phyloP scores from a whole-genome alignment of 2,113 vertebrate species.

The Scophthalmus maximus region DNA sequence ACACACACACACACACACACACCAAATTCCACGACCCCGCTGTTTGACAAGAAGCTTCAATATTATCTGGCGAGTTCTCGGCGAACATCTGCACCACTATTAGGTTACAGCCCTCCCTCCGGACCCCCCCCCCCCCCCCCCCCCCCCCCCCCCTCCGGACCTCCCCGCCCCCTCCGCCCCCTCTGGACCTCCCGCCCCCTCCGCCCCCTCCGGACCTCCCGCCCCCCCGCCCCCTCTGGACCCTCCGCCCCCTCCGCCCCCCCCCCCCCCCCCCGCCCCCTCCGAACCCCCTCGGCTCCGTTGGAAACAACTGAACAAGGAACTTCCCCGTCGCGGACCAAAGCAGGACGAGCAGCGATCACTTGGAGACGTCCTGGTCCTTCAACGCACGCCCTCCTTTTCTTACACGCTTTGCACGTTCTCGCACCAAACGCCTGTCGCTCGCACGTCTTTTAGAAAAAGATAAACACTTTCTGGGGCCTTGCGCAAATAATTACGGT shows the following conservation, averaged over 20 bases:
- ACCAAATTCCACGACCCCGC: conserved; percentile 50
- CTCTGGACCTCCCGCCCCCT: no score
- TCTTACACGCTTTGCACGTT: conserved; percentile 34
- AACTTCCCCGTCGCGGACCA: conserved; percentile 34
- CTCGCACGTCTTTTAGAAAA: conserved; percentile 77
- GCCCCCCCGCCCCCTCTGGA: no score
- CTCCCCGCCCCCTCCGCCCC: conserved; percentile 51
- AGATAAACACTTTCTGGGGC: conserved; percentile 72
- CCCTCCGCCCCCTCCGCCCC: no score
- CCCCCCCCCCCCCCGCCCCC: conserved; percentile 56
- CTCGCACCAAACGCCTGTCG: conserved; percentile 60
- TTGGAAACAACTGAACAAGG: conserved; percentile 80
- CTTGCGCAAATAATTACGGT: conserved; percentile 78
- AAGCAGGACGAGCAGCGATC: conserved; percentile 10
- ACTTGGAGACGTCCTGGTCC: conserved; percentile 61
- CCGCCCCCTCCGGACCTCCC: conserved; percentile 17
- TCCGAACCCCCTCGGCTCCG: conserved; percentile 55
- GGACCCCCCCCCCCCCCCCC: conserved; percentile 37
- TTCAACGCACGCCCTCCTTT: conserved; percentile 2
- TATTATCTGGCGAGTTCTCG: conserved; percentile 80
- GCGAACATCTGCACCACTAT: conserved; percentile 85
- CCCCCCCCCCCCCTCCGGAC: conserved; percentile 36
- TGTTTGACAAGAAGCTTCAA: conserved; percentile 65
- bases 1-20: conserved; percentile 11
- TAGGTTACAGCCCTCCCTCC: conserved; percentile 73